Evolutionary conservation across 2,888 invertebrate genomes (phyloP).

Genomic region (Drosophila prolongata): DNA sequence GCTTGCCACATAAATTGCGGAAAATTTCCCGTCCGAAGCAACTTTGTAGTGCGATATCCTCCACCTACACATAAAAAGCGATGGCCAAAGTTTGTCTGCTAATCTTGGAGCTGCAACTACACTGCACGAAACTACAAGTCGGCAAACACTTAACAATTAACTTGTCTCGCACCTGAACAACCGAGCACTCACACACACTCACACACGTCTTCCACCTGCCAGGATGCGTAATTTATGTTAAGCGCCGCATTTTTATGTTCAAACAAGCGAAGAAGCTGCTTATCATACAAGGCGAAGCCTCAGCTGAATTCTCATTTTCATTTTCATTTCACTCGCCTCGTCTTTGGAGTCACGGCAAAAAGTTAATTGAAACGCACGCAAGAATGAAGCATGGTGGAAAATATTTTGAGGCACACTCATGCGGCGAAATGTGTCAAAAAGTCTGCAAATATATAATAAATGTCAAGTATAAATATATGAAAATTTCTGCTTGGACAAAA

Average conservation of each 20-base stretch:
- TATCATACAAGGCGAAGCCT: conserved; percentile 63
- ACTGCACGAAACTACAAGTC: conserved; percentile 48
- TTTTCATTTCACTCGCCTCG: conserved; percentile 38
- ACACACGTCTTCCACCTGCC: conserved; percentile 17
- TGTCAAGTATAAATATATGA: too few species aligned
- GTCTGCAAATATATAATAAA: neutral
- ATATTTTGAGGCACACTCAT: conserved; percentile 8
- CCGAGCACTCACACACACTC: conserved; percentile 9
- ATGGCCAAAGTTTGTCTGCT: conserved; percentile 70
- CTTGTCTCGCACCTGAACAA: conserved; percentile 68
- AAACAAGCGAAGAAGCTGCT: conserved; percentile 78
- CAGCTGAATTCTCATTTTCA: conserved; percentile 51
- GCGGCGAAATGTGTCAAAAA: neutral
- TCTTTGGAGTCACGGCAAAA: conserved; percentile 71
- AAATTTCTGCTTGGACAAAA: too few species aligned
- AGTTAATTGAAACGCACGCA: conserved; percentile 78
- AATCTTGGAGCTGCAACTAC: conserved; percentile 55
- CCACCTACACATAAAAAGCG: conserved; percentile 23
- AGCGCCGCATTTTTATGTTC: conserved; percentile 78
- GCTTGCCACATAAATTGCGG: conserved; percentile 66
- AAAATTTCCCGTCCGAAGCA: conserved; percentile 57
- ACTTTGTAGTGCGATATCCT: conserved; percentile 58
- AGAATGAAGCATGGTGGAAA: conserved; percentile 61
- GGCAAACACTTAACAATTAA: conserved; percentile 76
- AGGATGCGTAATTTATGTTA: conserved; percentile 77